phyloP scores from a whole-genome alignment of 2,113 vertebrate genomes.

The Rhinichthys klamathensis region DNA sequence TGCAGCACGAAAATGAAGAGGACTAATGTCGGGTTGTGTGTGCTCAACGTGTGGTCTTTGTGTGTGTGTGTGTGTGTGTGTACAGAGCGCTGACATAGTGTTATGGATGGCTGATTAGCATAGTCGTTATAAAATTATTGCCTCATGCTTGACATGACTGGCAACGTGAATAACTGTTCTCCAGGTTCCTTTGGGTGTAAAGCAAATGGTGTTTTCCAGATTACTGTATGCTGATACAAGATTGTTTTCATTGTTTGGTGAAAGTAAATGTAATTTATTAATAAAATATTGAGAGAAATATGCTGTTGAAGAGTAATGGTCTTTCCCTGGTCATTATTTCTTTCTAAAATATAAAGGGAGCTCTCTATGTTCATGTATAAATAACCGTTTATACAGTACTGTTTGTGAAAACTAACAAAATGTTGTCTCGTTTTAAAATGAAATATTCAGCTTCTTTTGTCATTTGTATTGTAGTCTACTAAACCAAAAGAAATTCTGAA shows the following conservation, averaged over 20 bases:
- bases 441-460: neutral
- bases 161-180: slow-evolving; percentile 7
- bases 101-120: slow-evolving; percentile 37
- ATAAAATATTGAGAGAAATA: neutral
- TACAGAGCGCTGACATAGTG: neutral
- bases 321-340: neutral
- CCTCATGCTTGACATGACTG: slow-evolving; percentile 5
- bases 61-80: slow-evolving; percentile 12
- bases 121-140: slow-evolving; percentile 37
- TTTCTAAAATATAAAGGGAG: neutral
- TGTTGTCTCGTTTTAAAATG: neutral
- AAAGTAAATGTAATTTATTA: neutral
- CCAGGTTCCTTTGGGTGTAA: neutral
- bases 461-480: neutral
- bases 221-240: neutral
- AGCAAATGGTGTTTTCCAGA: neutral
- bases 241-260: neutral
- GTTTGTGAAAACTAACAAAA: neutral
- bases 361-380: neutral
- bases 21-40: slow-evolving; percentile 29
- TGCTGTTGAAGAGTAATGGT: neutral
- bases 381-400: neutral
- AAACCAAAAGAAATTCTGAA: neutral
- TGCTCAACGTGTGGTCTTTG: slow-evolving; percentile 18
- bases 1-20: slow-evolving; percentile 40